A percentile compares a stretch with the other conserved stretches of the same genome.
These are phyloP conservation scores for Cathartes aura DNA, from an alignment of 2,113 vertebrate genomes.

Conservation along the genomic window DNA sequence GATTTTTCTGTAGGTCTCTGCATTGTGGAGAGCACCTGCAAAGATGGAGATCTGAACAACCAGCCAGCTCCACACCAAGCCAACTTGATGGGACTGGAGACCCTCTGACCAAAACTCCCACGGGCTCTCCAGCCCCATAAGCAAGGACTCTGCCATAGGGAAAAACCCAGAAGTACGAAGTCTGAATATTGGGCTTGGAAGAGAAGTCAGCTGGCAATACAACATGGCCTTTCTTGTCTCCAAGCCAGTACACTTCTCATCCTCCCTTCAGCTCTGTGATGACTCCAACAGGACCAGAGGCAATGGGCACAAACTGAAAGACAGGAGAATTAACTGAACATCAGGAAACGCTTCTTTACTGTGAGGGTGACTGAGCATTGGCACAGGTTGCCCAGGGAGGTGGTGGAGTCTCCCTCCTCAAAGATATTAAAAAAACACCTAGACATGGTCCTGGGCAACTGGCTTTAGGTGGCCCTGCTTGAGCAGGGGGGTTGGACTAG, in stretches of 20 bases:
- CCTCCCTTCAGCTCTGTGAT: background rate
- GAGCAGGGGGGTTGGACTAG: background rate
- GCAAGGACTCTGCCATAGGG: background rate
- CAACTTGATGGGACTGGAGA: background rate
- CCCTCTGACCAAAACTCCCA: background rate
- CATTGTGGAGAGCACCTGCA: background rate
- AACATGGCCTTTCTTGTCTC: background rate
- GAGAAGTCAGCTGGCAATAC: background rate
- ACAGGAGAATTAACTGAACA: background rate
- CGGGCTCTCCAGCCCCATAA: background rate
- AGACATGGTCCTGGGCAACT: background rate
- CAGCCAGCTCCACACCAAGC: background rate
- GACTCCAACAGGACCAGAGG: background rate
- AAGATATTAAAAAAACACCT: background rate
- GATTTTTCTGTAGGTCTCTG: background rate
- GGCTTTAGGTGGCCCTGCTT: background rate
- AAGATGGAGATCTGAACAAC: background rate
- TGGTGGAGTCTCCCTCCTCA: background rate
- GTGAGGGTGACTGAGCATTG: background rate
- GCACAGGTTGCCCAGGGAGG: background rate
- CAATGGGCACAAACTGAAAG: background rate
- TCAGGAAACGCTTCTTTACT: background rate
- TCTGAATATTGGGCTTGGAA: background rate
- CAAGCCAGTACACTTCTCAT: background rate
- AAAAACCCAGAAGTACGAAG: background rate